Evolutionary conservation across 2,797 vertebrate species (phyloP), one percentile per base, ranked within the genome.

Genomic region (Crax fasciolata): DNA sequence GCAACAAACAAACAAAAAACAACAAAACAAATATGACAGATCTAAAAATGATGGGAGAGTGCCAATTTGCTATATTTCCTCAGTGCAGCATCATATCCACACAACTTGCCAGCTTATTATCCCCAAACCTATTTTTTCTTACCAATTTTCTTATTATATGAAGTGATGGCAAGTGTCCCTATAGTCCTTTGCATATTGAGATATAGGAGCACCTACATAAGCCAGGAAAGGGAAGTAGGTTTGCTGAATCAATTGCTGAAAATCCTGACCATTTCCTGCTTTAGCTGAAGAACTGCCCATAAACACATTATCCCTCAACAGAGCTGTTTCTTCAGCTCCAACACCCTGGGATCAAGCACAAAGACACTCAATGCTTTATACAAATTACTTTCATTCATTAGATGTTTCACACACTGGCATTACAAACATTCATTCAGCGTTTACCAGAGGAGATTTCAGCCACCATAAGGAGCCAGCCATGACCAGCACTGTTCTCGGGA

Each of bases 391-490:
- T 84, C 19, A 71, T 76, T 77, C 65, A 52, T 78, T 52, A 77
- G 38, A 28, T 27, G 68, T 46, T 49, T 75, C 3, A 0, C n/a
- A 92, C 35, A 75, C 13, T 62, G 39, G 35, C 11, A 44, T 49
- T 41, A 77, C 72, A 93, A 62, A 82, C 58, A 80, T 77, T 83
- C 90, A 89, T 78, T 15, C 83, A 79, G 61, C 81, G 68, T 93
- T 85, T 65, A 68, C 49, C 76, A 48, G 68, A 72, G 87, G 6
- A 89, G 65, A 48, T 71, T 59, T 75, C 55, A 66, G 79, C 20
- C 44, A 82, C 82, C 74, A 38, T 94, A 81, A 87, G 78, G 82
- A 82, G 55, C n/a, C 85, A 86, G 73, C 28, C 74, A 73, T 7
- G 35, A 17, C n/a, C 87, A 94, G 63, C 35, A 6, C 55, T 12